phyloP scores from a whole-genome alignment of 2,888 invertebrate genomes.

The Erannis defoliaria region DNA sequence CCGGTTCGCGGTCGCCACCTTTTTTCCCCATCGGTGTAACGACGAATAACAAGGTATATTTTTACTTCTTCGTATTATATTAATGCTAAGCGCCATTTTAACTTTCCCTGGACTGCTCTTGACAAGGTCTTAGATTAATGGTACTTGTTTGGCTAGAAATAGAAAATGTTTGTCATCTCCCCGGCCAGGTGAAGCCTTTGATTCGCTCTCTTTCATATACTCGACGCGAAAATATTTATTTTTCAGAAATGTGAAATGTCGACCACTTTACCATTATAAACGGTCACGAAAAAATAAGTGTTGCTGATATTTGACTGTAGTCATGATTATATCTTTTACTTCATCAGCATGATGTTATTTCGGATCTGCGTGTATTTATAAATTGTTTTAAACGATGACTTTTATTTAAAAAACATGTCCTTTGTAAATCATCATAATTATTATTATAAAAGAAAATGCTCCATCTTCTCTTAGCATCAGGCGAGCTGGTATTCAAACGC shows the following conservation, averaged over 20 bases:
- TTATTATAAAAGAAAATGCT: too few relatives aligned
- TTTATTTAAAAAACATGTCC: too few relatives aligned
- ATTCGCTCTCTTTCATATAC: slow-evolving; percentile 50
- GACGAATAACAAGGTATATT: neutral
- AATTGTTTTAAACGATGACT: too few relatives aligned
- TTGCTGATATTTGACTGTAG: too few relatives aligned
- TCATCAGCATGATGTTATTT: too few relatives aligned
- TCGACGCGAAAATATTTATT: slow-evolving; percentile 11
- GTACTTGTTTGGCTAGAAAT: slow-evolving; percentile 63
- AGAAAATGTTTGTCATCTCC: slow-evolving; percentile 68
- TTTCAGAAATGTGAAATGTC: slow-evolving; percentile 10
- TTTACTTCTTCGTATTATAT: neutral
- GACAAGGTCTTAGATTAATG: slow-evolving; percentile 68
- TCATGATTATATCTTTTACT: too few relatives aligned
- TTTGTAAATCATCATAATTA: too few relatives aligned
- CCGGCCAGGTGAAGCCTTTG: slow-evolving; percentile 63
- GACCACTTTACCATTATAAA: slow-evolving; percentile 4
- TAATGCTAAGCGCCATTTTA: slow-evolving; percentile 55
- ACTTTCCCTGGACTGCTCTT: slow-evolving; percentile 42
- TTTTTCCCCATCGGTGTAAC: too few relatives aligned
- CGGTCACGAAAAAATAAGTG: neutral
- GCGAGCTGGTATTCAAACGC: too few relatives aligned
- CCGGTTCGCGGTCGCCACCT: too few relatives aligned
- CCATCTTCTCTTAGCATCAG: too few relatives aligned
- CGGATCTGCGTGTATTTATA: too few relatives aligned